Base-by-base conservation (phyloP, 1,140 invertebrate genomes). In the Hycleus cichorii region DNA sequence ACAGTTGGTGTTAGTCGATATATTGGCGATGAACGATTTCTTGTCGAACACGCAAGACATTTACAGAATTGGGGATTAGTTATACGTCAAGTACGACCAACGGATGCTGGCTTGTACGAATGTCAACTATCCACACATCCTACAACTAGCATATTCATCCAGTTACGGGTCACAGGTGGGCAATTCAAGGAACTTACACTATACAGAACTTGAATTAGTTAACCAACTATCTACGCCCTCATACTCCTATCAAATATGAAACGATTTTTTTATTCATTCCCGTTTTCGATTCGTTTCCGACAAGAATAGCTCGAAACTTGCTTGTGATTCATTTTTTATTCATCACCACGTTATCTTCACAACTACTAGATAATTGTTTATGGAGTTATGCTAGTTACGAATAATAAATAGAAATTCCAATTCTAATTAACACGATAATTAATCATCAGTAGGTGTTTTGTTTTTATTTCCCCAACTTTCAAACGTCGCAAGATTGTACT, bases 91-190 rank as follows among this genome's bases (percentile, higher is more conserved):
- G 88, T 91, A 27, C 88, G 90, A 69, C 80, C 81, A 63, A 80
- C 86, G 57, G 91, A 94, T 73, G 85, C 84, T 11, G 90, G 90
- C 27, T 74, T 83, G 50, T 93, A 93, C 75, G 89, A 93, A 75
- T 93, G 90, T 74, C 90, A 93, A 79, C 86, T 93, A 10, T 91
- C 89, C 26, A 89, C 89, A 25, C 88, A 93, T 78, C 90, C 90
- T 47, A 88, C 89, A 54, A 86, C 87, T 12, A 90, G 87, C 74
- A 88, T 90, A 77, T 91, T 90, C 75, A 74, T 92, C 49, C 81
- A 83, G 61, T 80, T 93, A 57, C 84, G 85, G 70, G 89, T 93
- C 58, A 86, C 91, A 57, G 89, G 91, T 93, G 78, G 86, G 89
- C 47, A 57, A 40, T 59, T 49, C 25, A 44, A 18, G 9, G 42